phyloP scores from a whole-genome alignment of 2,797 vertebrate genomes.

The Enteromius paludinosus region DNA sequence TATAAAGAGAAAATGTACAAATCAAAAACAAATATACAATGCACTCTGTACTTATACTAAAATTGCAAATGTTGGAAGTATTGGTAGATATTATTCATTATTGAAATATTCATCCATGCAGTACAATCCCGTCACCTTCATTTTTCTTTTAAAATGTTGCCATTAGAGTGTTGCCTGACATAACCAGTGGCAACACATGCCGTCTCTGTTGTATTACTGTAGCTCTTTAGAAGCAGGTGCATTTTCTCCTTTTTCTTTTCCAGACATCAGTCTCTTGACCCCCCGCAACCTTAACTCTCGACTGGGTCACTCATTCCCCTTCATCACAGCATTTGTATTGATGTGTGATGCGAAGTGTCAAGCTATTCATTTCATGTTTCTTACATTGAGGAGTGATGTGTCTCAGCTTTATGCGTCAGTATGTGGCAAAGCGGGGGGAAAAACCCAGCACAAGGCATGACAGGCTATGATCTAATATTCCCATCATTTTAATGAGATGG shows the following conservation, averaged over 20 bases:
- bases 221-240: constrained; percentile 24
- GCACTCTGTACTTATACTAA: not conserved
- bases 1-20: not conserved
- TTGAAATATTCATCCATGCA: not conserved
- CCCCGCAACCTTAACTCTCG: constrained; percentile 50
- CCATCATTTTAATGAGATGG: constrained; percentile 29
- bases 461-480: constrained; percentile 42
- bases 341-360: constrained; percentile 36
- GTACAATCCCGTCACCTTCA: not conserved
- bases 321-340: constrained; percentile 41
- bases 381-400: constrained; percentile 33
- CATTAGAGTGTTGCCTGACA: constrained; percentile 49
- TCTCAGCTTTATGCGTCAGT: constrained; percentile 33
- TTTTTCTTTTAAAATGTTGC: constrained; percentile 24
- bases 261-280: constrained; percentile 24
- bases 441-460: not conserved
- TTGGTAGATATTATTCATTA: not conserved
- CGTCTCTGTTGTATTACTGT: constrained; percentile 35
- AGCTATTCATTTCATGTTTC: constrained; percentile 48
- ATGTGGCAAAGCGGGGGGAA: not conserved
- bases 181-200: constrained; percentile 36
- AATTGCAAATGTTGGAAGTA: not conserved
- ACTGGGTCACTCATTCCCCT: constrained; percentile 34
- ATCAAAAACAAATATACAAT: not conserved
- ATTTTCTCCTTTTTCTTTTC: constrained; percentile 17